A percentile compares a stretch with the other conserved stretches of the same genome.
Conservation (phyloP, 2,888 invertebrate genomes). For the Brenthis daphne region DNA sequence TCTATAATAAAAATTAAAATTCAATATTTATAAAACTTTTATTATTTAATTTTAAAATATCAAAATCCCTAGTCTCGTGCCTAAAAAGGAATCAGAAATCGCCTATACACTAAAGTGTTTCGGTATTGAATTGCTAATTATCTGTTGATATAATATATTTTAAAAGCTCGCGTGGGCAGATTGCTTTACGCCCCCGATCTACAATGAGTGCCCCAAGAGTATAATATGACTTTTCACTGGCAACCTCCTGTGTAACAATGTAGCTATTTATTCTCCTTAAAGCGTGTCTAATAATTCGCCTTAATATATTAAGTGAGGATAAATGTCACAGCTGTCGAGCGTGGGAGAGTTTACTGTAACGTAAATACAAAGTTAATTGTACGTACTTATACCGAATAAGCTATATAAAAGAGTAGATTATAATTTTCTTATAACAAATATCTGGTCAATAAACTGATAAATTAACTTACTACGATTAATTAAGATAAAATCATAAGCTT, state of each 20-base stretch:
- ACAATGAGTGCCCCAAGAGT: background rate
- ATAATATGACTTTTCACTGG: slow-evolving; percentile 1
- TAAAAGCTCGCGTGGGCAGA: slow-evolving; percentile 45
- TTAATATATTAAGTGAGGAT: slow-evolving; percentile 12
- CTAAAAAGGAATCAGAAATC: slow-evolving; percentile 25
- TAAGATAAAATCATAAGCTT: too few relatives aligned
- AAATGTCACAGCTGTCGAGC: background rate
- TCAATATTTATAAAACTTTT: background rate
- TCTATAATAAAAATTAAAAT: too few relatives aligned
- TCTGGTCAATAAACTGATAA: too few relatives aligned
- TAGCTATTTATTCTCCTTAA: slow-evolving; percentile 5
- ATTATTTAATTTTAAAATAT: background rate
- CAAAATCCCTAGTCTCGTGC: background rate
- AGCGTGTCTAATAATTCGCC: slow-evolving; percentile 5
- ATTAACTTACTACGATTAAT: too few relatives aligned
- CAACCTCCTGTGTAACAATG: background rate
- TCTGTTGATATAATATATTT: slow-evolving; percentile 45
- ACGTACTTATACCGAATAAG: too few relatives aligned
- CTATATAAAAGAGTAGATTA: too few relatives aligned
- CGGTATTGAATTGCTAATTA: slow-evolving; percentile 45
- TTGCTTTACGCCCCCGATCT: slow-evolving; percentile 26
- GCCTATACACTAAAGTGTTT: slow-evolving; percentile 42
- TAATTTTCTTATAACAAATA: too few relatives aligned
- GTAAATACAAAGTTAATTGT: too few relatives aligned
- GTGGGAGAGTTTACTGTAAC: slow-evolving; percentile 4